phyloP scores from a whole-genome alignment of 2,888 invertebrate genomes.

The Spodoptera littoralis region DNA sequence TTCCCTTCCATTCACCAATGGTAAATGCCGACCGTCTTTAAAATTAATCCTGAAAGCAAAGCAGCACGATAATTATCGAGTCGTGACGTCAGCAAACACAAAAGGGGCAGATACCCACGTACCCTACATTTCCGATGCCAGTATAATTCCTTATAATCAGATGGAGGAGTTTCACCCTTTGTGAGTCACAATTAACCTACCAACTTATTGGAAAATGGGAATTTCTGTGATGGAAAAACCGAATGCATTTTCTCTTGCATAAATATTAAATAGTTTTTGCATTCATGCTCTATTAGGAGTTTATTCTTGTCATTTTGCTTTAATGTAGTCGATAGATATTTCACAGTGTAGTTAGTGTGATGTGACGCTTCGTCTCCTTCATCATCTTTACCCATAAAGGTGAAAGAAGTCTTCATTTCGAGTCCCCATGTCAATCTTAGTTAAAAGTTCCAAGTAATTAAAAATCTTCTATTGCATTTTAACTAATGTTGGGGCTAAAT shows the following conservation, averaged over 20 bases:
- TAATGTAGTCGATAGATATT: too few species aligned
- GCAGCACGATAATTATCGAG: not conserved
- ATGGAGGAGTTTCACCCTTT: conserved; percentile 17
- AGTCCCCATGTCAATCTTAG: too few species aligned
- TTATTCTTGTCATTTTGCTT: not conserved
- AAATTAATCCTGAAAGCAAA: not conserved
- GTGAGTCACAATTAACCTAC: conserved; percentile 20
- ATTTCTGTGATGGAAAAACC: conserved; percentile 13
- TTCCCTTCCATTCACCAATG: too few species aligned
- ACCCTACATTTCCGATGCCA: not conserved
- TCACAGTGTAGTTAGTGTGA: too few species aligned
- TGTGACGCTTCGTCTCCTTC: too few species aligned
- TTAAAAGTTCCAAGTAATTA: too few species aligned
- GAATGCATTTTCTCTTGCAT: not conserved
- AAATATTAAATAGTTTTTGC: not conserved
- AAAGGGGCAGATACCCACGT: not conserved
- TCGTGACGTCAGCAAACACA: too few species aligned
- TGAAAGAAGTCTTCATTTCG: too few species aligned
- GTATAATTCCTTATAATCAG: not conserved
- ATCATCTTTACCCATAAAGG: too few species aligned
- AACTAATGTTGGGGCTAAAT: too few species aligned
- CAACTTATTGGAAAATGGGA: not conserved
- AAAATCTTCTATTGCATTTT: too few species aligned
- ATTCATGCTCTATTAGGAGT: not conserved
- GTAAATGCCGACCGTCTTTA: not conserved